Base-by-base conservation (phyloP, 2,797 vertebrate species). In the Hoplostethus atlanticus region DNA sequence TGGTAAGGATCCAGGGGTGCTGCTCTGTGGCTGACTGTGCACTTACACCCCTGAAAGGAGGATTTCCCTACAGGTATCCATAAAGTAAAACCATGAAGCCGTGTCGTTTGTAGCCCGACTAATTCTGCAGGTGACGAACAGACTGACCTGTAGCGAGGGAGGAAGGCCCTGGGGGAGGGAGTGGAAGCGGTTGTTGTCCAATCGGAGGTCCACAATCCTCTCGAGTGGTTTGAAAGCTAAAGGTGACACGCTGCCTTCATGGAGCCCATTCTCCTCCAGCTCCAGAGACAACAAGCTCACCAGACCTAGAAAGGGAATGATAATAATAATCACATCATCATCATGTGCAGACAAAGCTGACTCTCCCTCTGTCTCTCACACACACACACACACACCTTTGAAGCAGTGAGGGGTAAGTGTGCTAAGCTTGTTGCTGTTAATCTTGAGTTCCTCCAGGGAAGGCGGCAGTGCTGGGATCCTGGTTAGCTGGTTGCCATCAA, bases 371-470 rank as follows among this genome's bases (percentile, higher is more conserved):
- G 5, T 58, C 44, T 46, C 0, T 1, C 13, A 12, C 6, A 21
- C 40, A 58, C 54, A 21, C 15, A 42, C 34, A 17, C 34, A 5
- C 66, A 66, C 89, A 95, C 94, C 94, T 87, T 50, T 80, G 63
- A 95, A 95, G 77, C 83, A 93, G 61, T 87, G 65, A 30, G 66
- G 64, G 15, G 86, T 83, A 36, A 96, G 83, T 3, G 90, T 56
- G 40, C 54, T 74, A 16, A 96, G 87, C 64, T 86, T 81, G 84
- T 96, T 96, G 73, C 81, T 86, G 13, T 93, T 96, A 11, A 96
- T 80, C 66, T 91, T 95, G 42, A 97, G 93, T 72, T 96, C 94
- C 76, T 95, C 90, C 40, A 96, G 81, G 53, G 95, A 94, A 9
- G 81, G 0, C 0, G 95, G 95, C 64, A 96, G 88, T 0, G 46